phyloP scores from a whole-genome alignment of 92 coral and sea anemone species.

The Anthopleura xanthogrammica region DNA sequence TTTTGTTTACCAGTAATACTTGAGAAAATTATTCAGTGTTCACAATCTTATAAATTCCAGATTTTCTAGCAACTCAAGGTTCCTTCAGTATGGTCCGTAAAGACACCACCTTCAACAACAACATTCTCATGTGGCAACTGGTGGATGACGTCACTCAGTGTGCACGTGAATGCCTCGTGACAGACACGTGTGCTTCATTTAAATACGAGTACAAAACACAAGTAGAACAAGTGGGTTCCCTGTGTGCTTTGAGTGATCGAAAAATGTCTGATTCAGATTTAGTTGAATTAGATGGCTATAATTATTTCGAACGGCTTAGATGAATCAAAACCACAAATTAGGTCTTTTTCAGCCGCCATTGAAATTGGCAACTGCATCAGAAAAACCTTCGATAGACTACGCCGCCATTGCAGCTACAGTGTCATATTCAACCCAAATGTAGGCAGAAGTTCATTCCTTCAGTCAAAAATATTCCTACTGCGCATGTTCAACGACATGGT shows the following conservation, averaged over 20 bases:
- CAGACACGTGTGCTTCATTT: slow-evolving; percentile 52
- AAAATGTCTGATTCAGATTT: slow-evolving; percentile 15
- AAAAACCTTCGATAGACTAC: too few relatives aligned
- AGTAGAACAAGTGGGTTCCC: slow-evolving; percentile 22
- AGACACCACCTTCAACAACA: slow-evolving; percentile 33
- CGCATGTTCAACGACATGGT: too few relatives aligned
- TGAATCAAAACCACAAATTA: background rate
- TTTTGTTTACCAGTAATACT: background rate
- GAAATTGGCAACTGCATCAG: too few relatives aligned
- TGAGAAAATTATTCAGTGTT: background rate
- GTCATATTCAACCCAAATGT: too few relatives aligned
- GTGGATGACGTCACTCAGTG: slow-evolving; percentile 62
- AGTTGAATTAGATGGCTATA: slow-evolving; percentile 28
- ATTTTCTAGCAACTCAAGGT: slow-evolving; percentile 38
- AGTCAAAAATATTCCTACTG: too few relatives aligned
- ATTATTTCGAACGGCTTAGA: slow-evolving; percentile 55
- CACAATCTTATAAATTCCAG: slow-evolving; percentile 19
- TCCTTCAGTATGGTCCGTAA: slow-evolving; percentile 29
- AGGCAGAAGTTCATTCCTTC: too few relatives aligned
- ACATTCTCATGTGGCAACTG: slow-evolving; percentile 43
- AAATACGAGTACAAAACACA: slow-evolving; percentile 52
- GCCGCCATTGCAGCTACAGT: too few relatives aligned
- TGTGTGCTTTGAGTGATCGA: slow-evolving; percentile 59
- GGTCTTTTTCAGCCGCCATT: too few relatives aligned
- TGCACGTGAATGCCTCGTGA: slow-evolving; percentile 73